A percentile compares a stretch with the other conserved stretches of the same genome.
These are phyloP conservation scores for Hyposoter dolosus DNA, from an alignment of 2,888 invertebrate species.

Conservation along the genomic window DNA sequence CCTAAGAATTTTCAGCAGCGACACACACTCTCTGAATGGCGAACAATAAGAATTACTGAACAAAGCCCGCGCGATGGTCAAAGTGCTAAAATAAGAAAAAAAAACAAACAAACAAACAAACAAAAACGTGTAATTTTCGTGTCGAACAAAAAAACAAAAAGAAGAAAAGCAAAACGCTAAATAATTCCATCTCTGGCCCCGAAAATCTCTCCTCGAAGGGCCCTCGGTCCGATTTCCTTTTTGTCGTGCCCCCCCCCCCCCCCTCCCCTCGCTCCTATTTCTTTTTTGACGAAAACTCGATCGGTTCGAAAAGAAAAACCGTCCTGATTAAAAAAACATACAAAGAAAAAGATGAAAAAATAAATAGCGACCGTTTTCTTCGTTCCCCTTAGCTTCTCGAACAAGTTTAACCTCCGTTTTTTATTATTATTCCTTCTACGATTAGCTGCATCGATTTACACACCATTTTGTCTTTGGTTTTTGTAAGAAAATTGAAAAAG, in stretches of 20 bases:
- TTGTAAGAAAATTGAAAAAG: slow-evolving; percentile 64
- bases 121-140: slow-evolving; percentile 69
- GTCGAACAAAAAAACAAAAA: slow-evolving; percentile 73
- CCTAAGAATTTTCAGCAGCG: neutral
- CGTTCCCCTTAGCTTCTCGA: no score
- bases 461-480: neutral
- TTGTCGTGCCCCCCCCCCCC: slow-evolving; percentile 63
- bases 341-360: neutral
- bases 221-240: slow-evolving; percentile 29
- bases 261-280: slow-evolving; percentile 41
- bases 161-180: neutral
- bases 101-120: no score
- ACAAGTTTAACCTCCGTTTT: no score
- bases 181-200: slow-evolving; percentile 40
- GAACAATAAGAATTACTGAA: neutral
- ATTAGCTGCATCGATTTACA: slow-evolving; percentile 40
- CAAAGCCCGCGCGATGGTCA: slow-evolving; percentile 56
- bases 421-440: neutral
- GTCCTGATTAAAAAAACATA: no score
- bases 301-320: neutral
- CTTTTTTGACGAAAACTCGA: slow-evolving; percentile 6
- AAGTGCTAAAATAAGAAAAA: slow-evolving; percentile 56
- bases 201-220: neutral
- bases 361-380: no score
- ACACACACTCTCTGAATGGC: neutral